Evolutionary conservation across 2,797 vertebrate species (phyloP).

Genomic region (Varecia variegata): DNA sequence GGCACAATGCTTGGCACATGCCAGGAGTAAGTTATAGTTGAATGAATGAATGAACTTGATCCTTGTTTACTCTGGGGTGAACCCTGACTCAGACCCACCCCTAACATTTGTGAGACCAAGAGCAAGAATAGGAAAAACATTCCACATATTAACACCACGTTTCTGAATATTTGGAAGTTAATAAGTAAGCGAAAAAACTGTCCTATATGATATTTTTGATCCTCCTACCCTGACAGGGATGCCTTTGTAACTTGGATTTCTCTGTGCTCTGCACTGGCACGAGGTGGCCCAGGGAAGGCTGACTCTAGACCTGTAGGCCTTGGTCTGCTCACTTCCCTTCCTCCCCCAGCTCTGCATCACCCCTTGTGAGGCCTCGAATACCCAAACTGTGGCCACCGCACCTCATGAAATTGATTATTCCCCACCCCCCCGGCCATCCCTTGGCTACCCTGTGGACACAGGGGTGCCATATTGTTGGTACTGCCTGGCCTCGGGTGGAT

Average conservation of each 20-base stretch:
- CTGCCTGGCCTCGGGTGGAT: neutral
- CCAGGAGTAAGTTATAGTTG: neutral
- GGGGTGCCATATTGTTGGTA: neutral
- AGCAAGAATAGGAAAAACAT: neutral
- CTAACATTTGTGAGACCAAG: neutral
- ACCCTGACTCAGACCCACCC: neutral
- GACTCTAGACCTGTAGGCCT: too few species aligned
- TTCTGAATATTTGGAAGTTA: neutral
- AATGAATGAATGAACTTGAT: neutral
- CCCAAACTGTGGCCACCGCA: neutral
- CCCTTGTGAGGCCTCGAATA: neutral
- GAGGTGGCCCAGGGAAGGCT: neutral
- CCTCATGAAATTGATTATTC: neutral
- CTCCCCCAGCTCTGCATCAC: neutral
- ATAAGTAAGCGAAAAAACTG: neutral
- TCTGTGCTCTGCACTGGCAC: neutral
- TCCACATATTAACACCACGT: too few species aligned
- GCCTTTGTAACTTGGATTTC: neutral
- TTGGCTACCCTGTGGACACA: neutral
- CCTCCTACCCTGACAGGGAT: neutral
- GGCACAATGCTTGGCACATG: neutral
- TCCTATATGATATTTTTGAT: neutral
- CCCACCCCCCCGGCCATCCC: too few species aligned
- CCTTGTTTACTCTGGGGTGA: neutral
- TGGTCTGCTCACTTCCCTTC: neutral